Base-by-base conservation (phyloP, 2,888 invertebrate genomes). In the Osmoderma eremita region DNA sequence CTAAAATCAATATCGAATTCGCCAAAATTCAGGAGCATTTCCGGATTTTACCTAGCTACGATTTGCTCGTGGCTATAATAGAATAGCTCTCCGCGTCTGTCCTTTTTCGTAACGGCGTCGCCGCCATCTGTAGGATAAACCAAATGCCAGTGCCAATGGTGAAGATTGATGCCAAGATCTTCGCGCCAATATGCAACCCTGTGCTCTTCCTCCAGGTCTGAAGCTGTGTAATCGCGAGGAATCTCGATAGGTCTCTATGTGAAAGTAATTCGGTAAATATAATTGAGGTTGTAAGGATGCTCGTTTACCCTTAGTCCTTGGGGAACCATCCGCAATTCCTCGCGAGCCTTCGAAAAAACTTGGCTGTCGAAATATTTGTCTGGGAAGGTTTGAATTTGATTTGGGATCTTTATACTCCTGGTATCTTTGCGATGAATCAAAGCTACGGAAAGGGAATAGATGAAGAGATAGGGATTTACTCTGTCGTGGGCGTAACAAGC, bases 71-170 rank as follows among this genome's bases (percentile, higher is more conserved):
- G 91, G 90, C 91, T 91, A 79, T 90, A 91, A 78, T 86, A 91
- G 81, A 91, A 91, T 0, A 91, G 82, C 80, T 91, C 91, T 36
- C 91, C 91, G 8, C 91, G 87, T 49, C 91, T 85, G 76, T 91
- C 90, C 78, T 92, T 91, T 50, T 84, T 84, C 5, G 92, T 90
- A 50, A 91, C 87, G 17, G 81, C 79, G 49, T 71, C 74, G 0
- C 85, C 79, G 0, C 89, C 86, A 69, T 88, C 88, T 78, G 88
- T 88, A 0, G 92, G 92, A 79, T 92, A 93, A 3, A 93, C 92
- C 70, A 93, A 84, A 79, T 93, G 93, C 93, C 93, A 93, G 78
- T 93, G 93, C 93, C 93, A 93, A 78, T 93, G 93, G 79, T 93
- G 93, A 58, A 91, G 87, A 82, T 93, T 93, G 74, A 93, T 84